phyloP scores from a whole-genome alignment of 2,888 invertebrate species.

The Tupiocoris notatus region DNA sequence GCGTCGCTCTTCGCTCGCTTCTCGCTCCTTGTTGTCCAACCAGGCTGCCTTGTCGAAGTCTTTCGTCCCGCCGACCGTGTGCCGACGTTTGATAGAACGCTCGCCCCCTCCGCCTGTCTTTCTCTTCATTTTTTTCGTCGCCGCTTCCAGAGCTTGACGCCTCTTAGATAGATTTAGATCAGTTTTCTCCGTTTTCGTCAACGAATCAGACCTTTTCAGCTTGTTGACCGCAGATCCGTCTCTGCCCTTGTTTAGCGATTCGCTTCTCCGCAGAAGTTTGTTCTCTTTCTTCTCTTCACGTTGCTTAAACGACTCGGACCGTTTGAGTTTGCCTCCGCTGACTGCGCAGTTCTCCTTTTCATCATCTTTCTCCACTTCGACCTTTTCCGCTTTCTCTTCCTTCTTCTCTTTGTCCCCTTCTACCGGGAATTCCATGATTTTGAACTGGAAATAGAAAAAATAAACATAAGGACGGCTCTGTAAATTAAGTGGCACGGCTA shows the following conservation, averaged over 20 bases:
- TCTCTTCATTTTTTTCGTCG: conserved; percentile 63
- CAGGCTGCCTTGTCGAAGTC: conserved; percentile 70
- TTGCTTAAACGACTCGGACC: conserved; percentile 51
- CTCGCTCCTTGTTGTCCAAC: conserved; percentile 60
- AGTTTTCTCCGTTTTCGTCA: conserved; percentile 72
- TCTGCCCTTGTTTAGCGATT: conserved; percentile 61
- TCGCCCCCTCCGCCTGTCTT: conserved; percentile 73
- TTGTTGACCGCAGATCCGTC: conserved; percentile 51
- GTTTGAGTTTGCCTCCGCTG: conserved; percentile 42
- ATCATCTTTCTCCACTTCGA: conserved; percentile 45
- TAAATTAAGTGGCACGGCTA: too few relatives aligned
- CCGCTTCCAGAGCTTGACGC: conserved; percentile 59
- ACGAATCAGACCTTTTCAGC: conserved; percentile 62
- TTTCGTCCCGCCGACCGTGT: conserved; percentile 91
- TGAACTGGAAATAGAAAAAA: conserved; percentile 36
- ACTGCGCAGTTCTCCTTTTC: conserved; percentile 46
- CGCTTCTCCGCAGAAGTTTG: conserved; percentile 63
- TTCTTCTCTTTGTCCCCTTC: conserved; percentile 33
- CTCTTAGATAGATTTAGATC: conserved; percentile 76
- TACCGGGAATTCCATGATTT: conserved; percentile 23
- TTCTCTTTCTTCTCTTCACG: conserved; percentile 52
- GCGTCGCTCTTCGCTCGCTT: conserved; percentile 57
- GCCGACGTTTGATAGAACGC: conserved; percentile 80
- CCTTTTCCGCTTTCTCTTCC: conserved; percentile 40
- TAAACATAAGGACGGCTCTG: too few relatives aligned